Conservation (phyloP, 2,113 vertebrate genomes). For the Passer montanus region DNA sequence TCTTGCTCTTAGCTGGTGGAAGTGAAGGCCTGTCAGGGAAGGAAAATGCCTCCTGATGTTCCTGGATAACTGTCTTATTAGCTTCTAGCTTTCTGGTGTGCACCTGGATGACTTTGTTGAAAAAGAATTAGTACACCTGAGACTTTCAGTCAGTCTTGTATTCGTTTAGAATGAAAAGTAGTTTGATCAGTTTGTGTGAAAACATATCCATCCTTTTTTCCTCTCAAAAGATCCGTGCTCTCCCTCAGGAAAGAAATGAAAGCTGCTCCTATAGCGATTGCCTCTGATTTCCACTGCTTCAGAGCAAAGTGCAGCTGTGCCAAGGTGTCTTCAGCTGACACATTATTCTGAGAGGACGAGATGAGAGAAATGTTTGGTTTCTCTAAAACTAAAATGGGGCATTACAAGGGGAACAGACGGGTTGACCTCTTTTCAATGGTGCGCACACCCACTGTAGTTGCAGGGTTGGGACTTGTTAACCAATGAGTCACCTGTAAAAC, state of each 20-base stretch:
- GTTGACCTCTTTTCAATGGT: neutral
- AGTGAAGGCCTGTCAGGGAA: slow-evolving; percentile 64
- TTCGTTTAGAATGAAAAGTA: slow-evolving; percentile 68
- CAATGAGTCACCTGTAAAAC: neutral
- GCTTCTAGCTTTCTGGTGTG: slow-evolving; percentile 19
- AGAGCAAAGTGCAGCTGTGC: slow-evolving; percentile 60
- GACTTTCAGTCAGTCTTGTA: slow-evolving; percentile 63
- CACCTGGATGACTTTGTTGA: slow-evolving; percentile 39
- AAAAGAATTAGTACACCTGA: slow-evolving; percentile 60
- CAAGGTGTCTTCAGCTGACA: slow-evolving; percentile 40
- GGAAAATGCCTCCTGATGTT: slow-evolving; percentile 53
- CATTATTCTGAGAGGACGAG: neutral
- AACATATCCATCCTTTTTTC: slow-evolving; percentile 62
- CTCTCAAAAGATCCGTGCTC: slow-evolving; percentile 52
- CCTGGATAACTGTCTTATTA: slow-evolving; percentile 39
- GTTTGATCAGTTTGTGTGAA: slow-evolving; percentile 66
- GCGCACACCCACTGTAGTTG: neutral
- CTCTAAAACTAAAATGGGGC: neutral
- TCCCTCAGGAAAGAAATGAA: slow-evolving; percentile 70
- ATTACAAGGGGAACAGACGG: neutral
- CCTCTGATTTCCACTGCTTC: slow-evolving; percentile 67
- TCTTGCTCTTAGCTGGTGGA: slow-evolving; percentile 51
- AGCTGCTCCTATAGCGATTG: slow-evolving; percentile 30
- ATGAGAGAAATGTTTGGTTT: neutral
- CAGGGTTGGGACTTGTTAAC: neutral